Evolutionary conservation across 2,797 vertebrate genomes (phyloP).

Genomic region (Esox lucius): DNA sequence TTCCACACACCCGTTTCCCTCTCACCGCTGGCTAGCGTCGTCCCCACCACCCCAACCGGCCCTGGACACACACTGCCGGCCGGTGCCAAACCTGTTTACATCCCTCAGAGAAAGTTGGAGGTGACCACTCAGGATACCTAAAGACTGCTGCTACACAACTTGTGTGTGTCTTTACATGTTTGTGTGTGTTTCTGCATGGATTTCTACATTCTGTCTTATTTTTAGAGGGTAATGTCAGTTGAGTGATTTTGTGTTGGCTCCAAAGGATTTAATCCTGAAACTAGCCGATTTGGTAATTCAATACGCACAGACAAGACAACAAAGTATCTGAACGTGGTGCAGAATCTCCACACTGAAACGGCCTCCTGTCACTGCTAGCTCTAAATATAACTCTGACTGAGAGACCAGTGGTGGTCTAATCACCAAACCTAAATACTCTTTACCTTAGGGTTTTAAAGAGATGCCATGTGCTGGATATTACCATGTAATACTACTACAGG

Average conservation of each 20-base stretch:
- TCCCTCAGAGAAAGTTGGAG: conserved; percentile 90
- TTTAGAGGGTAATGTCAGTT: conserved; percentile 21
- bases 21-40: conserved; percentile 63
- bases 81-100: conserved; percentile 66
- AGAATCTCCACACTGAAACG: conserved; percentile 24
- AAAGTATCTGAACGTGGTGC: not conserved
- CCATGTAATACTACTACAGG: not conserved
- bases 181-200: not conserved
- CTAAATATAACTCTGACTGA: conserved; percentile 37
- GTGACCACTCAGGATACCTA: conserved; percentile 78
- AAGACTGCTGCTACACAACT: conserved; percentile 36
- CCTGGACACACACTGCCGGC: conserved; percentile 37
- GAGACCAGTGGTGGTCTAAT: not conserved
- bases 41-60: conserved; percentile 61
- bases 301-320: not conserved
- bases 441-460: not conserved
- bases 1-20: conserved; percentile 83
- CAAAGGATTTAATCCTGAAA: not conserved
- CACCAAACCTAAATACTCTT: not conserved
- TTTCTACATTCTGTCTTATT: not conserved
- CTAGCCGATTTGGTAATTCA: conserved; percentile 10
- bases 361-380: conserved; percentile 21
- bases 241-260: conserved; percentile 28
- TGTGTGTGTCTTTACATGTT: conserved; percentile 5
- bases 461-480: not conserved